Evolutionary conservation across 2,888 invertebrate genomes (phyloP).

Genomic region (Rambutsinella grinnellia): DNA sequence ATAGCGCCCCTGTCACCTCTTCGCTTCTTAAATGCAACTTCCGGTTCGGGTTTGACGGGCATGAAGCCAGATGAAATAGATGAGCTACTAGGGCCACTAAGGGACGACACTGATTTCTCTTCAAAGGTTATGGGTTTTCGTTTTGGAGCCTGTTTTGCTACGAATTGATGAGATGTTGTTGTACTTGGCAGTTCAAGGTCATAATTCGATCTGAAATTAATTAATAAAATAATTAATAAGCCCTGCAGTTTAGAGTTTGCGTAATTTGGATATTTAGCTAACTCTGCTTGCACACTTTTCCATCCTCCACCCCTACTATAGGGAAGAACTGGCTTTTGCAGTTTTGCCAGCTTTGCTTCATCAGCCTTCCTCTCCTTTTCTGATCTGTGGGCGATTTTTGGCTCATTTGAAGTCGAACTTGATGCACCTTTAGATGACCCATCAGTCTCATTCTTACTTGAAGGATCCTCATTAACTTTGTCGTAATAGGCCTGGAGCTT

Average conservation of each 20-base stretch:
- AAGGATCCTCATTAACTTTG: constrained; percentile 21
- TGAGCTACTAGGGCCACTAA: constrained; percentile 18
- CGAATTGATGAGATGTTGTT: constrained; percentile 27
- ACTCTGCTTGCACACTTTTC: constrained; percentile 46
- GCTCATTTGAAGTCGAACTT: constrained; percentile 16
- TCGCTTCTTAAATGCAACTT: constrained; percentile 77
- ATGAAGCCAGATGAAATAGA: constrained; percentile 68
- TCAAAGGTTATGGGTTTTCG: constrained; percentile 54
- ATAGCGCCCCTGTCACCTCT: constrained; percentile 78
- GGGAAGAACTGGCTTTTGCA: constrained; percentile 37
- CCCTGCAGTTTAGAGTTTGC: neutral
- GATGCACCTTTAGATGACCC: constrained; percentile 7
- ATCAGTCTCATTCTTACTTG: neutral
- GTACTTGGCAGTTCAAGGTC: constrained; percentile 52
- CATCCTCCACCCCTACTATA: constrained; percentile 51
- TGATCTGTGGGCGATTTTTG: constrained; percentile 57
- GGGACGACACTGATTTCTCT: constrained; percentile 52
- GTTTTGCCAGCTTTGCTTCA: constrained; percentile 22
- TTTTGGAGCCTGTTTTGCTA: constrained; percentile 38
- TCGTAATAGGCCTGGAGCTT: constrained; percentile 50
- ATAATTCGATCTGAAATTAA: neutral
- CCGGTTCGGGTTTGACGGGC: constrained; percentile 70
- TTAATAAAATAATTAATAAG: neutral
- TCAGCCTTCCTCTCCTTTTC: constrained; percentile 57
- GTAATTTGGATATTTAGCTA: neutral